Percentiles rank a stretch among this genome's conserved stretches.
These are phyloP conservation scores for Pelodiscus sinensis DNA, from an alignment of 2,113 vertebrate genomes.

Conservation along the genomic window DNA sequence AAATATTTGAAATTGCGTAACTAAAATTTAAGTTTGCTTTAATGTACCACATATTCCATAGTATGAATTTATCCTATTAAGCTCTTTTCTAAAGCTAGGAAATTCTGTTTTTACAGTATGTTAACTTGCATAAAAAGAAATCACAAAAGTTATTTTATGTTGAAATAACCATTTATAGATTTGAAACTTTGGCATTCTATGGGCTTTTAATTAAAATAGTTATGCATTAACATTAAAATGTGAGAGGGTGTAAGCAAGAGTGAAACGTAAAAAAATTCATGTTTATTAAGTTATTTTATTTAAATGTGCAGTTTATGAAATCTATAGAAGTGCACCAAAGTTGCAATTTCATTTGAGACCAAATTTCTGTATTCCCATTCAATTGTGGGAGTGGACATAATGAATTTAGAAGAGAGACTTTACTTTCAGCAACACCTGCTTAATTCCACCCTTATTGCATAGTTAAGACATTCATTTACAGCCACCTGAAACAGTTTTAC, in stretches of 20 bases:
- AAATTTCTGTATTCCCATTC: not conserved
- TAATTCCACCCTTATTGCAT: not conserved
- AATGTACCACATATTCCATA: not conserved
- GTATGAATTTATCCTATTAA: not conserved
- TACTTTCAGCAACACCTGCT: constrained; percentile 22
- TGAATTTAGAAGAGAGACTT: not conserved
- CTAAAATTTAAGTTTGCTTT: not conserved
- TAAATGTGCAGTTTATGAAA: not conserved
- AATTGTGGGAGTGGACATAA: not conserved
- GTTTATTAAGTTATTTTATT: not conserved
- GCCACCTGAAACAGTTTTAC: not conserved
- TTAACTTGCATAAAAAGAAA: not conserved
- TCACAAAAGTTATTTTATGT: not conserved
- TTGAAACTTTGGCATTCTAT: not conserved
- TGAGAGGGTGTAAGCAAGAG: not conserved
- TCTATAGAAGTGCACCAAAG: not conserved
- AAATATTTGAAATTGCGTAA: not conserved
- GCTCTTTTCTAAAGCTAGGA: not conserved
- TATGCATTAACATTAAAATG: not conserved
- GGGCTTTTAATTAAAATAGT: not conserved
- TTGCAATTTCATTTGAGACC: not conserved
- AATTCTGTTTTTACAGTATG: not conserved
- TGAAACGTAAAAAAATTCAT: not conserved
- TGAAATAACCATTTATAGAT: not conserved
- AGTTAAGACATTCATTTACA: not conserved